Conservation (phyloP, 2,113 vertebrate species). For the Xyrauchen texanus region DNA sequence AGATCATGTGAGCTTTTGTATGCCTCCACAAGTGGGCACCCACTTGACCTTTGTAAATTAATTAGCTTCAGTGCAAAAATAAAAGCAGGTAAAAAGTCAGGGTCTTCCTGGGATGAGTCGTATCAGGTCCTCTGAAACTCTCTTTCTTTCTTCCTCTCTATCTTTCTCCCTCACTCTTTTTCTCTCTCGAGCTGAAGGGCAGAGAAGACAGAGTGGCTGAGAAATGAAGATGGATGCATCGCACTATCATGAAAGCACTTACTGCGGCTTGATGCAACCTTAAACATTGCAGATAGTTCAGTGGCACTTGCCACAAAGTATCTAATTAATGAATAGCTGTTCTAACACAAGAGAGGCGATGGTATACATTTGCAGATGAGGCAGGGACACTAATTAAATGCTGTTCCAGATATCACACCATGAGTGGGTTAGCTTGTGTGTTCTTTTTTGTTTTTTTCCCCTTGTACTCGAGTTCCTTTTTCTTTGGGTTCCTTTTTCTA, state of each 20-base stretch:
- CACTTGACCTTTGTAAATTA: constrained; percentile 73
- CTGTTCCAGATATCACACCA: constrained; percentile 77
- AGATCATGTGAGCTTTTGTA: constrained; percentile 40
- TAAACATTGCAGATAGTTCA: constrained; percentile 94
- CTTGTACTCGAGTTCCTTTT: constrained; percentile 1
- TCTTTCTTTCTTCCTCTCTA: constrained; percentile 45
- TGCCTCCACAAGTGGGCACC: constrained; percentile 34
- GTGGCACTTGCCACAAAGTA: constrained; percentile 90
- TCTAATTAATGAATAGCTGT: constrained; percentile 95
- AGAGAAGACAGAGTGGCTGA: constrained; percentile 73
- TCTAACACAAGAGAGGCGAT: constrained; percentile 83
- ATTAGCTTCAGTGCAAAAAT: constrained; percentile 84
- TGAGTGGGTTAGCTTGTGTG: constrained; percentile 72
- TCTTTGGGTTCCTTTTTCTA: too few species aligned
- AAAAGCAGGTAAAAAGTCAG: constrained; percentile 91
- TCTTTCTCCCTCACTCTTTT: too few species aligned
- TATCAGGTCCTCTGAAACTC: constrained; percentile 86
- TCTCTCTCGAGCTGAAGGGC: constrained; percentile 76
- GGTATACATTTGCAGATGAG: constrained; percentile 89
- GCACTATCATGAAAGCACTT: constrained; percentile 96
- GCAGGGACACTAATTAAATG: constrained; percentile 85
- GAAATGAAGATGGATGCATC: constrained; percentile 98
- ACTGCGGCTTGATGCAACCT: constrained; percentile 93
- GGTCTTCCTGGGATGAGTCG: constrained; percentile 87
- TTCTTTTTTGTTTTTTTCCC: constrained; percentile 8